Evolutionary conservation across 2,797 vertebrate genomes (phyloP).

Genomic region (Sebastes steindachneri): DNA sequence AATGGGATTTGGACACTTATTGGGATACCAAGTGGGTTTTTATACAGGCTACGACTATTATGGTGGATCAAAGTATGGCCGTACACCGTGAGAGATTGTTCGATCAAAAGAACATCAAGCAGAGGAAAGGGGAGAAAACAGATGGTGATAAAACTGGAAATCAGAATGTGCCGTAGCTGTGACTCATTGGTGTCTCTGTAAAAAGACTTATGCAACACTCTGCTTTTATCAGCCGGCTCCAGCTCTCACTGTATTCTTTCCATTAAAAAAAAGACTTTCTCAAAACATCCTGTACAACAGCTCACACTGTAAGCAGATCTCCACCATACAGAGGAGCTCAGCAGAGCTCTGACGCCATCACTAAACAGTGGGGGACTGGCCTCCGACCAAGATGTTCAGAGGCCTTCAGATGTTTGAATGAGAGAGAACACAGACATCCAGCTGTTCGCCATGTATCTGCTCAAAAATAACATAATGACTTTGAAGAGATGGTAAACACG

Average conservation of each 20-base stretch:
- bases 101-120: constrained; percentile 64
- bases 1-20: constrained; percentile 73
- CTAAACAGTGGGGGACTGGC: constrained; percentile 51
- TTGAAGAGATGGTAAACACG: constrained; percentile 9
- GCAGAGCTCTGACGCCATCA: constrained; percentile 23
- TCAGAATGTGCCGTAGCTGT: constrained; percentile 55
- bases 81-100: constrained; percentile 43
- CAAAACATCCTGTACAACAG: constrained; percentile 21
- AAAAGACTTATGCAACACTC: constrained; percentile 57
- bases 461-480: constrained; percentile 32
- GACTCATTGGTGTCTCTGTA: constrained; percentile 64
- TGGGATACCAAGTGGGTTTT: constrained; percentile 62
- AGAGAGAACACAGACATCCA: constrained; percentile 53
- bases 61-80: constrained; percentile 56
- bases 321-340: constrained; percentile 13
- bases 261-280: constrained; percentile 34
- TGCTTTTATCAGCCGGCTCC: constrained; percentile 50
- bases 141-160: constrained; percentile 62
- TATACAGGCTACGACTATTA: constrained; percentile 55
- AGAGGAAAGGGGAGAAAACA: constrained; percentile 44
- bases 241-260: constrained; percentile 34
- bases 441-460: constrained; percentile 43
- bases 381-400: constrained; percentile 40
- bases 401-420: constrained; percentile 46
- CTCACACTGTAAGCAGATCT: constrained; percentile 29